Conservation (phyloP, 2,797 vertebrate species). For the Pseudopleuronectes americanus region DNA sequence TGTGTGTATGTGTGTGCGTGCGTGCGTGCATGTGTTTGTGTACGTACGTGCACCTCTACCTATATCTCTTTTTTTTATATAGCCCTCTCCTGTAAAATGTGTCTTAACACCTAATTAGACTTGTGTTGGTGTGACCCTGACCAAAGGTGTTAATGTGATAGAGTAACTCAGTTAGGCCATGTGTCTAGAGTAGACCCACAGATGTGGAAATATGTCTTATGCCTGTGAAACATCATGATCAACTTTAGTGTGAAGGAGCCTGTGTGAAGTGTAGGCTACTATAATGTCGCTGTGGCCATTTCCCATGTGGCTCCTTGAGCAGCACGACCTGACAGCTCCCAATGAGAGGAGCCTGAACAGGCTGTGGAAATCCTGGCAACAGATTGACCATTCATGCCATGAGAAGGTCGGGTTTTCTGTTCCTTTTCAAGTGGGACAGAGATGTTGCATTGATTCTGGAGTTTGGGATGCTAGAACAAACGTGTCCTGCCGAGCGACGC, state of each 20-base stretch:
- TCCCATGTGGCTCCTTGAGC: conserved; percentile 15
- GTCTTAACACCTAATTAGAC: conserved; percentile 54
- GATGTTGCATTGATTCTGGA: conserved; percentile 27
- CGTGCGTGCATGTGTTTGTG: no score
- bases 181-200: conserved; percentile 23
- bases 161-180: conserved; percentile 31
- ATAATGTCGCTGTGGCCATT: neutral
- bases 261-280: neutral
- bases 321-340: conserved; percentile 28
- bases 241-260: neutral
- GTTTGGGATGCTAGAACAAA: conserved; percentile 30
- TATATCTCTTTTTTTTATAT: no score
- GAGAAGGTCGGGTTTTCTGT: conserved; percentile 24
- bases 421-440: conserved; percentile 27
- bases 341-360: conserved; percentile 22
- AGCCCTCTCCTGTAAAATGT: conserved; percentile 65
- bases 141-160: conserved; percentile 45
- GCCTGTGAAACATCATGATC: conserved; percentile 3
- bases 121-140: conserved; percentile 28
- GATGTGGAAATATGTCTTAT: conserved; percentile 8
- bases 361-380: conserved; percentile 38
- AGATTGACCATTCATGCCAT: conserved; percentile 35
- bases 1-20: neutral
- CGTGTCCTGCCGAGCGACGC: neutral
- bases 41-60: no score